A percentile compares a stretch with the other conserved stretches of the same genome.
These are phyloP conservation scores for rat (Rattus norvegicus) DNA, from an alignment of 2,113 vertebrate genomes.

Conservation along the genomic window DNA sequence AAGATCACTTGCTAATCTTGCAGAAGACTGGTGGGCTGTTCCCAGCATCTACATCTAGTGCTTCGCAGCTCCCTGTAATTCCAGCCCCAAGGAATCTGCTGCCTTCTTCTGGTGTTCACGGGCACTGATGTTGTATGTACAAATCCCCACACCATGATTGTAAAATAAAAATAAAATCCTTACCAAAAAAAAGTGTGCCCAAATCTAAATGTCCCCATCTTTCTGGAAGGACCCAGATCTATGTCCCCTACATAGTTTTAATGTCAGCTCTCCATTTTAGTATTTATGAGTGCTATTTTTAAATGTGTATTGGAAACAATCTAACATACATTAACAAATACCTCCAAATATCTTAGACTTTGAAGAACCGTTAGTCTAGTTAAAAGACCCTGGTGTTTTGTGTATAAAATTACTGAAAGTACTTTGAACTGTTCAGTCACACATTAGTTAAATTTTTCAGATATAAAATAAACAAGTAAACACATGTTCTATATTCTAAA, in stretches of 20 bases:
- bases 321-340: background rate
- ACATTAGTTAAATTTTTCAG: conserved; percentile 19
- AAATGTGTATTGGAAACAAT: background rate
- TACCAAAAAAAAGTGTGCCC: background rate
- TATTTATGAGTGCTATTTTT: background rate
- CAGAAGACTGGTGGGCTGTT: too few relatives aligned
- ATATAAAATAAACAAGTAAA: conserved; percentile 27
- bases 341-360: background rate
- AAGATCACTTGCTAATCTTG: background rate
- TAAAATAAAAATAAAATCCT: conserved; percentile 19
- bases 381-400: background rate
- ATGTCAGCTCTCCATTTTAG: background rate
- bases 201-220: conserved; percentile 16
- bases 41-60: background rate
- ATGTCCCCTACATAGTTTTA: background rate
- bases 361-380: background rate
- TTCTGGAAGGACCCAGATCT: background rate
- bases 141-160: background rate
- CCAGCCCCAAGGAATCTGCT: background rate
- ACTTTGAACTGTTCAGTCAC: background rate
- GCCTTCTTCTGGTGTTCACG: background rate
- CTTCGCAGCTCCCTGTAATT: background rate
- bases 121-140: background rate
- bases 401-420: conserved; percentile 12
- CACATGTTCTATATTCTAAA: conserved; percentile 23